phyloP scores from a whole-genome alignment of 2,113 vertebrate species.

The Ranitomeya variabilis region DNA sequence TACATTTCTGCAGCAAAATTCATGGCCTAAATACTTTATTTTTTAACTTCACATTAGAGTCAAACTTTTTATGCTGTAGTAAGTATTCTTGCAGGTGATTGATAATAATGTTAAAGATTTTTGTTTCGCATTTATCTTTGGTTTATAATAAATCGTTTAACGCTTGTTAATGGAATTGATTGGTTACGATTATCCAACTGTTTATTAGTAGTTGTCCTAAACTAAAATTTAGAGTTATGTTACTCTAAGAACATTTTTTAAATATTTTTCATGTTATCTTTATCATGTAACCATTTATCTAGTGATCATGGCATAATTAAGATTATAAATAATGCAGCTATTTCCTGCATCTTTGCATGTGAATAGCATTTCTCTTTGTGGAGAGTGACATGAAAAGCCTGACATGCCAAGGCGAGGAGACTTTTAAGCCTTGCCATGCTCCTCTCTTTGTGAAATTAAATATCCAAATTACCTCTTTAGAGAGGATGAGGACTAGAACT shows the following conservation, averaged over 20 bases:
- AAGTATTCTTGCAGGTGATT: background rate
- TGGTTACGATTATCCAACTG: background rate
- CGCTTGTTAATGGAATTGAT: background rate
- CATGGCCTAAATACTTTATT: slow-evolving; percentile 52
- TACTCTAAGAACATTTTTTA: background rate
- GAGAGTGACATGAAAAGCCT: too few relatives aligned
- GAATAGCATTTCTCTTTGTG: too few relatives aligned
- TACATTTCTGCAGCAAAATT: slow-evolving; percentile 63
- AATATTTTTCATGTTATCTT: background rate
- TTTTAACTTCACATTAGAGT: slow-evolving; percentile 31
- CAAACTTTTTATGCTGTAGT: slow-evolving; percentile 39
- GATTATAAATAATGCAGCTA: background rate
- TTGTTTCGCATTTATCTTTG: background rate
- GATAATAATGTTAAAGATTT: slow-evolving; percentile 16
- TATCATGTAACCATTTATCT: background rate
- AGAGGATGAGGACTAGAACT: too few relatives aligned
- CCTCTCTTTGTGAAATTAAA: too few relatives aligned
- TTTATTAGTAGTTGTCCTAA: background rate
- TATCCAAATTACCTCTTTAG: too few relatives aligned
- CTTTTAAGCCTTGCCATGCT: too few relatives aligned
- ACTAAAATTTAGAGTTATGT: background rate
- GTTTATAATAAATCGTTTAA: background rate
- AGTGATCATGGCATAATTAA: background rate
- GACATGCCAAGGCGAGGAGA: too few relatives aligned
- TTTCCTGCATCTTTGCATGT: too few relatives aligned